Base-by-base conservation (phyloP, 2,797 vertebrate species). In the Chelidonichthys spinosus region DNA sequence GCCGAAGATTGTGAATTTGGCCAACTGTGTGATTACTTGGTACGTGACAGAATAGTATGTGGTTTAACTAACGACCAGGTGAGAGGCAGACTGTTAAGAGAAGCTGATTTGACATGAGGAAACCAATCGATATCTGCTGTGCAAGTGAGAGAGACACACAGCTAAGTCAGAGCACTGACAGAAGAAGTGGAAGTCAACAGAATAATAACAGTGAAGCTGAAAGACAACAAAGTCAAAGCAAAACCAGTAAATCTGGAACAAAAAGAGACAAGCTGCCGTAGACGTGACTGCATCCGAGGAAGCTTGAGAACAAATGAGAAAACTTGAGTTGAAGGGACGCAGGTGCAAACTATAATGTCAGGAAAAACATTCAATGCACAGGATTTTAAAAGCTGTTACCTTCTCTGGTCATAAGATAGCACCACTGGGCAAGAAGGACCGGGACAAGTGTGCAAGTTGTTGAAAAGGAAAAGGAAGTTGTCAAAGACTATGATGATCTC, bases 71-170 rank as follows among this genome's bases (percentile, higher is more conserved):
- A 69, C 7, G 18, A 81, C 18, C 17, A 63, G 61, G 37, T 69
- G 18, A 72, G 66, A 69, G 59, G 17, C 35, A 78, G 71, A 75
- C 43, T 78, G 32, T 44, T 76, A 7, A 50, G 66, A 66, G 55
- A 81, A 18, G 55, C 55, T 40, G 72, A 81, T 42, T 40, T 83
- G 40, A 72, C 43, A 11, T 15, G 78, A 36, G 54, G 37, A 13
- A 68, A 56, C 53, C 13, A 1, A 42, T 72, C 3, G 13, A 72
- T 53, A 65, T 63, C 6, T 73, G 64, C 35, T 0, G 6, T 63
- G 68, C 68, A n/a, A 76, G 39, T 52, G 33, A 85, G n/a, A 63
- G 69, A 25, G 13, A 70, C 46, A 3, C 50, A 4, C 14, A 83
- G 14, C 4, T 67, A 65, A 62, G 32, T 77, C 1, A 75, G 64